A percentile compares a stretch with the other conserved stretches of the same genome.
Conservation (phyloP, 1,140 invertebrate genomes). For the Trichogramma pretiosum region DNA sequence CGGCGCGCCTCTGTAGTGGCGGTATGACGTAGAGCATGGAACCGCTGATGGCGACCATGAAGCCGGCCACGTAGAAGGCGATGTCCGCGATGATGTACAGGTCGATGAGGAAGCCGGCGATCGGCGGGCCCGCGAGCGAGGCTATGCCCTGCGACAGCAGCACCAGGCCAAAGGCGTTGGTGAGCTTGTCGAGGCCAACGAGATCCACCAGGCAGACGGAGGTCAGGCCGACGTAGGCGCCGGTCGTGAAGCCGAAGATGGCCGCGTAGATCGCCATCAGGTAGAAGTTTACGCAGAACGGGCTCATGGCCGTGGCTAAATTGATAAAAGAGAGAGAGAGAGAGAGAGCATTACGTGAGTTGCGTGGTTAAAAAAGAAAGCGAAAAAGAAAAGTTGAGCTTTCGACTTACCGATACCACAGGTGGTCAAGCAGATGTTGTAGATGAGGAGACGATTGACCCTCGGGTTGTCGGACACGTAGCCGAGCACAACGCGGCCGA, state of each 20-base stretch:
- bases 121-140: conserved; percentile 77
- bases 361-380: background rate
- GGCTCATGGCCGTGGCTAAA: conserved; percentile 73
- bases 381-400: background rate
- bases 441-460: conserved; percentile 80
- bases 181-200: conserved; percentile 75
- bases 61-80: conserved; percentile 74
- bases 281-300: conserved; percentile 60
- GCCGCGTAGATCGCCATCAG: conserved; percentile 68
- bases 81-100: conserved; percentile 66
- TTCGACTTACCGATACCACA: conserved; percentile 70
- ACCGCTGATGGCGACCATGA: conserved; percentile 77
- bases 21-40: conserved; percentile 82
- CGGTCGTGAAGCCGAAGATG: conserved; percentile 80
- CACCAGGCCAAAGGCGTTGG: conserved; percentile 87
- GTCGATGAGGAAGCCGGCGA: conserved; percentile 78
- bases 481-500: conserved; percentile 79
- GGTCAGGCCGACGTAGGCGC: conserved; percentile 87
- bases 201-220: conserved; percentile 83
- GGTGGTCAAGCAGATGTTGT: conserved; percentile 75
- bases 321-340: conserved; percentile 38
- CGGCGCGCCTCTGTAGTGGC: conserved; percentile 52
- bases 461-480: conserved; percentile 79
- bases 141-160: conserved; percentile 87
- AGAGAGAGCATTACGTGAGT: background rate